A percentile compares a stretch with the other conserved stretches of the same genome.
Evolutionary conservation across 2,113 vertebrate species (phyloP).

Genomic region (Phrynosoma blainvillii): DNA sequence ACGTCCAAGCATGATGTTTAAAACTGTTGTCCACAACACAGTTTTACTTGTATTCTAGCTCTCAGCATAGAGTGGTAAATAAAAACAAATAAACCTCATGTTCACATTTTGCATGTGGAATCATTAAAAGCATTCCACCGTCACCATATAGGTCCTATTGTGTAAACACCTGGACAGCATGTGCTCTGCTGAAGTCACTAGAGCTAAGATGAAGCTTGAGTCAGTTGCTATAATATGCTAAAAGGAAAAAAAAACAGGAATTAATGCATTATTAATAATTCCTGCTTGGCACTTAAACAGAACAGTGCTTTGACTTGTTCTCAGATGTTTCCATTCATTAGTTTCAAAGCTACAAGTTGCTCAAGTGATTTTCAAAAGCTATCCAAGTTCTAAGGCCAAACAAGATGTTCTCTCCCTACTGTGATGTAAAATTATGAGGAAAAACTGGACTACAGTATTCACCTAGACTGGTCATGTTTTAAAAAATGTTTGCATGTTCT

Average conservation of each 20-base stretch:
- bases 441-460: background rate
- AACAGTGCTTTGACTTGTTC: slow-evolving; percentile 32
- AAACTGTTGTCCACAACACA: slow-evolving; percentile 18
- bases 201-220: background rate
- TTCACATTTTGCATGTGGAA: slow-evolving; percentile 25
- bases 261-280: slow-evolving; percentile 26
- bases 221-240: slow-evolving; percentile 1
- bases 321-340: slow-evolving; percentile 32
- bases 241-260: background rate
- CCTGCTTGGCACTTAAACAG: slow-evolving; percentile 26
- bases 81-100: background rate
- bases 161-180: slow-evolving; percentile 26
- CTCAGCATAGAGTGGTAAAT: background rate
- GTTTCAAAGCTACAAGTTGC: slow-evolving; percentile 45
- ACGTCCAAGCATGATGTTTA: background rate
- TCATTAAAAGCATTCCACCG: background rate
- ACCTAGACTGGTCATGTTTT: background rate
- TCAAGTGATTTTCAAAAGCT: slow-evolving; percentile 11
- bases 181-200: background rate
- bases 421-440: rapidly evolving
- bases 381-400: slow-evolving; percentile 14
- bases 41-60: background rate
- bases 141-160: background rate
- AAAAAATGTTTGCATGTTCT: background rate
- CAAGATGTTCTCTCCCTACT: slow-evolving; percentile 5